These are phyloP conservation scores for Xiphydria camelus DNA, from an alignment of 2,888 invertebrate genomes.

Conservation along the genomic window DNA sequence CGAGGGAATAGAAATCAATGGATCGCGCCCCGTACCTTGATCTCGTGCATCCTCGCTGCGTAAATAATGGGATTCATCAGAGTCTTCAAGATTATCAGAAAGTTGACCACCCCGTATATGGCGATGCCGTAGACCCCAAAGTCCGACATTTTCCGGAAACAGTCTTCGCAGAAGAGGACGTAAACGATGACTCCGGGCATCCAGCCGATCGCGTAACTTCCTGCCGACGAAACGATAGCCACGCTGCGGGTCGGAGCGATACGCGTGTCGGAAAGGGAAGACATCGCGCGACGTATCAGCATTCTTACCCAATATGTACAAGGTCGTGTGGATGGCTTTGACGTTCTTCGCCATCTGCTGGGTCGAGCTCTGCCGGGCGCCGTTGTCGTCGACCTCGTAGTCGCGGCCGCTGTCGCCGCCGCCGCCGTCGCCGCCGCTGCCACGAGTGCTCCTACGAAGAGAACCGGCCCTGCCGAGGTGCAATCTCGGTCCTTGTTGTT, in stretches of 20 bases:
- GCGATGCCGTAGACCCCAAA: too few relatives aligned
- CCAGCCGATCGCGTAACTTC: conserved; percentile 64
- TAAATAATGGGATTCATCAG: conserved; percentile 70
- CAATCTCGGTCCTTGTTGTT: conserved; percentile 60
- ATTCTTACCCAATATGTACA: conserved; percentile 62
- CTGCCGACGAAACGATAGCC: conserved; percentile 11
- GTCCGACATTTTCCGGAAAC: too few relatives aligned
- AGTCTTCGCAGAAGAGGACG: conserved; percentile 63
- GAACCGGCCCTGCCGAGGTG: conserved; percentile 54
- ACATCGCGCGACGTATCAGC: not conserved
- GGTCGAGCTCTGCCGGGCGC: conserved; percentile 18
- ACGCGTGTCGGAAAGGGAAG: not conserved
- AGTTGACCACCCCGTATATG: conserved; percentile 57
- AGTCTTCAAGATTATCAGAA: conserved; percentile 66
- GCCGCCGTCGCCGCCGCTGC: conserved; percentile 28
- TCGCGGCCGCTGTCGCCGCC: conserved; percentile 36
- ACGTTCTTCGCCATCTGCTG: conserved; percentile 59
- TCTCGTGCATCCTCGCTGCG: conserved; percentile 68
- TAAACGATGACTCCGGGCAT: conserved; percentile 65
- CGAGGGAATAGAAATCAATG: not conserved
- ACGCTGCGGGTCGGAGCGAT: not conserved
- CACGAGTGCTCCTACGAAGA: conserved; percentile 21
- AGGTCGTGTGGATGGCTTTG: conserved; percentile 66
- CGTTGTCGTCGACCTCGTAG: conserved; percentile 9
- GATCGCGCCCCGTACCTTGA: too few relatives aligned